Base-by-base conservation (phyloP, 2,113 vertebrate species). In the Candoia aspera region DNA sequence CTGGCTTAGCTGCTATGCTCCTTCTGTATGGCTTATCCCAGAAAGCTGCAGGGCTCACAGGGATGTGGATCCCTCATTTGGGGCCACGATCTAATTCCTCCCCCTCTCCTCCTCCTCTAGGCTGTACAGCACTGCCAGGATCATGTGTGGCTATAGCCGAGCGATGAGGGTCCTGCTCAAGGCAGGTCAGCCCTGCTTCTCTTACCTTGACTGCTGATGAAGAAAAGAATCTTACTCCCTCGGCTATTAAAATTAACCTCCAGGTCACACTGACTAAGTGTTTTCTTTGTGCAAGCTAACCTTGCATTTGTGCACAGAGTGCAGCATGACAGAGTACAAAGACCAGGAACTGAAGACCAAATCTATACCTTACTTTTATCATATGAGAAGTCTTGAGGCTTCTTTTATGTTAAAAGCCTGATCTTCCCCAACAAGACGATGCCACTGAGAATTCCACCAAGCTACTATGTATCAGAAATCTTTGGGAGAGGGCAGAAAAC, bases 51-150 rank as follows among this genome's bases (percentile, higher is more conserved):
- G 24, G 42, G 59, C 4, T 37, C 6, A 79, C 33, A 9, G 37
- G 57, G 86, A 24, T 0, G 3, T 0, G 17, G 6, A 8, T n/a
- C 13, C 15, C 33, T 23, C 24, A 15, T 19, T 17, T 42, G 17
- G 23, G 24, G 13, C 8, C 46, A 2, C 53, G 33, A 23, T 46
- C 88, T 42, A 6, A 64, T 24, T 46, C 12, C n/a, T 57, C 21
- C 49, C 23, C 26, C n/a, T 4, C 1, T 4, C 8, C 0, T 57
- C 68, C 62, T 73, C 58, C n/a, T 19, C 55, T 86, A 97, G 97
- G 96, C 96, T 9, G 9, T 95, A 9, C 92, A 92, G 59, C 94
- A 97, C 88, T 97, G 97, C 93, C 94, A 90, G 94, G 86, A 92
- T 19, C 94, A 95, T 0, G 54, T 91, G 8, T 96, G 97, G 97